Conservation (phyloP, 2,113 vertebrate genomes). For the Toxostoma redivivum region DNA sequence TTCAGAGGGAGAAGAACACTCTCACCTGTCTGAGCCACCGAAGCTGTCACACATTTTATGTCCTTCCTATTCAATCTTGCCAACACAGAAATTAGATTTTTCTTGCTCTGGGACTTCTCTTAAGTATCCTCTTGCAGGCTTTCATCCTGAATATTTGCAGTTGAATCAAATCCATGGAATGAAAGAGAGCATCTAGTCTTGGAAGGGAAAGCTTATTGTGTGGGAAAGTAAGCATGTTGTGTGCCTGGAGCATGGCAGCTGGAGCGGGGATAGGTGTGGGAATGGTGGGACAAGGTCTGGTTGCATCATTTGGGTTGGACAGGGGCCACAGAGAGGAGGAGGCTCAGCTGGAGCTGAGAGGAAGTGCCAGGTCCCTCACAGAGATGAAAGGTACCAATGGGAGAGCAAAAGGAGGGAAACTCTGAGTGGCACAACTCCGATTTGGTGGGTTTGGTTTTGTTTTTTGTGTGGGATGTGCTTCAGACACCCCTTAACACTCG, state of each 20-base stretch:
- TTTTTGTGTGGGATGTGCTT: not conserved
- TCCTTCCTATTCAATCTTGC: not conserved
- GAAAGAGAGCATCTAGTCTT: not conserved
- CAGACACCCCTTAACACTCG: not conserved
- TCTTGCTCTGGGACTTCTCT: not conserved
- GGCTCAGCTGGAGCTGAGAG: not conserved
- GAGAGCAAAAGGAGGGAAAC: not conserved
- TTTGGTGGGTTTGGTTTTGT: not conserved
- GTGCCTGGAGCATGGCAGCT: not conserved
- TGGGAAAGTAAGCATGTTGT: not conserved
- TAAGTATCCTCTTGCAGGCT: not conserved
- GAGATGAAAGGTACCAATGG: accelerated
- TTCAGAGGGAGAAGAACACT: not conserved
- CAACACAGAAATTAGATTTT: not conserved
- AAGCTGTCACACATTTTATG: not conserved
- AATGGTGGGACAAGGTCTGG: not conserved
- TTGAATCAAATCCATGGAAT: not conserved
- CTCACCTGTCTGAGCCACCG: not conserved
- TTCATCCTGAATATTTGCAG: not conserved
- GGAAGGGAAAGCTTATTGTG: not conserved
- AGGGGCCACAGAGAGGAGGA: not conserved
- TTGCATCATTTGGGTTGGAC: not conserved
- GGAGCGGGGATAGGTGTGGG: accelerated
- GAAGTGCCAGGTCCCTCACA: not conserved
- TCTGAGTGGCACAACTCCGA: accelerated